phyloP scores from a whole-genome alignment of 2,113 vertebrate species.

The Planiliza haematocheilus region DNA sequence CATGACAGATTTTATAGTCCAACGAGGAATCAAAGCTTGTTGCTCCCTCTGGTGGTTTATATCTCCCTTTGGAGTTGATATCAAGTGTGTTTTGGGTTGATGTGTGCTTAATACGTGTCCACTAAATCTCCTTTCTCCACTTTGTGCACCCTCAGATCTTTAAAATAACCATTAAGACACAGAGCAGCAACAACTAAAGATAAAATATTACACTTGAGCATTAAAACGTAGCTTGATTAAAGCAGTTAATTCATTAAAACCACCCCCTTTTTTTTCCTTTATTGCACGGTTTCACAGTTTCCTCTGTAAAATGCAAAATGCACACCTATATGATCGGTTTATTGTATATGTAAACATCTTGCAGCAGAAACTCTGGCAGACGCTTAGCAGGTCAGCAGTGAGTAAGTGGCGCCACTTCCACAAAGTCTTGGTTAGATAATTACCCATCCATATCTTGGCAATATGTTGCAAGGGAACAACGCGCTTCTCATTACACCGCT shows the following conservation, averaged over 20 bases:
- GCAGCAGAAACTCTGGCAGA: constrained; percentile 52
- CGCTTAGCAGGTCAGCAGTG: constrained; percentile 73
- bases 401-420: constrained; percentile 65
- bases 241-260: no score
- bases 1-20: constrained; percentile 35
- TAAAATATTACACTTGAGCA: background rate
- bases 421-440: constrained; percentile 81
- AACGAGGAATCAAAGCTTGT: constrained; percentile 48
- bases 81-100: constrained; percentile 13
- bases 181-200: constrained; percentile 7
- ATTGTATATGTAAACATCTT: constrained; percentile 35
- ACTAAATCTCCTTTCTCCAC: background rate
- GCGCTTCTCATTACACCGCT: constrained; percentile 69
- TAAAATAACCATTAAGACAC: constrained; percentile 3
- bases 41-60: constrained; percentile 68
- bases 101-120: background rate
- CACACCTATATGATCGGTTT: constrained; percentile 14
- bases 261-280: no score
- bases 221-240: no score
- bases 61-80: constrained; percentile 37
- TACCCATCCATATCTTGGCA: constrained; percentile 79
- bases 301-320: no score
- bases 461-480: constrained; percentile 74
- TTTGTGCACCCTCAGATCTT: constrained; percentile 14
- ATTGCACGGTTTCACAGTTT: no score